Conservation (phyloP, 1,140 invertebrate genomes). For the Mizuhopecten yessoensis region DNA sequence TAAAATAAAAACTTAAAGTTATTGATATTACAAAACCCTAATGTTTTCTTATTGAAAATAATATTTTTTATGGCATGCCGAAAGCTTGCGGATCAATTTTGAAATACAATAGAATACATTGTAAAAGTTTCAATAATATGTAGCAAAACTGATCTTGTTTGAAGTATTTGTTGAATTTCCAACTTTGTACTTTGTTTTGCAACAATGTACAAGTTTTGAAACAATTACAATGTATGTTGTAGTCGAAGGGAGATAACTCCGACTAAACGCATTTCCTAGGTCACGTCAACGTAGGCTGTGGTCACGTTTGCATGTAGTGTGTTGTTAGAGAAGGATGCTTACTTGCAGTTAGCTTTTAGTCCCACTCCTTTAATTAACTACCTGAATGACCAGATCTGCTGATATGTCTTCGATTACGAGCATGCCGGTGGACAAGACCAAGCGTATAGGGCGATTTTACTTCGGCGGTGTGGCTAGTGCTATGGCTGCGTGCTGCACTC, state of each 20-base stretch:
- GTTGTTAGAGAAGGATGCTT: neutral
- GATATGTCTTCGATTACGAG: neutral
- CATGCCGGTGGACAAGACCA: slow-evolving; percentile 70
- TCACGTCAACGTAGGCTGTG: neutral
- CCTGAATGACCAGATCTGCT: neutral
- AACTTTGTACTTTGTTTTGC: too few species aligned
- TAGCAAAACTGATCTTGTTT: too few species aligned
- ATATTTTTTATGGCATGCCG: too few species aligned
- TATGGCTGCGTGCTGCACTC: slow-evolving; percentile 97
- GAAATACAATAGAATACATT: too few species aligned
- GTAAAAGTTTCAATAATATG: too few species aligned
- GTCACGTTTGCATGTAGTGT: neutral
- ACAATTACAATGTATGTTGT: too few species aligned
- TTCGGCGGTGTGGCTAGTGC: slow-evolving; percentile 97
- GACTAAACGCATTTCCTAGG: neutral
- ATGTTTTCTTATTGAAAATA: too few species aligned
- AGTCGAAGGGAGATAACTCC: neutral
- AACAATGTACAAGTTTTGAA: too few species aligned
- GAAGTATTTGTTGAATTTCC: too few species aligned
- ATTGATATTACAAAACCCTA: too few species aligned
- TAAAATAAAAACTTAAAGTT: too few species aligned
- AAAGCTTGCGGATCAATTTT: too few species aligned
- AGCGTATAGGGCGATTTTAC: slow-evolving; percentile 90
- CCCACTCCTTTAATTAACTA: neutral
- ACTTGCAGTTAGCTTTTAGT: neutral